Conservation (phyloP, 2,888 invertebrate species). For the Craniophora ligustri region DNA sequence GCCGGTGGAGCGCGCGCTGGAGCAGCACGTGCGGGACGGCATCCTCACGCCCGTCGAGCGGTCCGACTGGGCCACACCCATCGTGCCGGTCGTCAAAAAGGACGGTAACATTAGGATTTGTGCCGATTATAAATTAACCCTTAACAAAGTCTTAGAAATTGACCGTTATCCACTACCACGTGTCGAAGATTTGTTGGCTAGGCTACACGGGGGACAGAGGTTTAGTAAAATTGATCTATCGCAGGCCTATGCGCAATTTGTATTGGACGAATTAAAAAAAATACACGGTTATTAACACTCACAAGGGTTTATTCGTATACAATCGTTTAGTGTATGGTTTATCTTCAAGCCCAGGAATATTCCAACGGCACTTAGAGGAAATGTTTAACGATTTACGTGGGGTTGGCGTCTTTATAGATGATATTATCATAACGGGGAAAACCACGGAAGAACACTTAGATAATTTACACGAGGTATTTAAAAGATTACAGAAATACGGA, state of each 20-base stretch:
- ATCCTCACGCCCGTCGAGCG: slow-evolving; percentile 44
- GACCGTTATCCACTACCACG: background rate
- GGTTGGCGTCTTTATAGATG: background rate
- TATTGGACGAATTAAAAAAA: background rate
- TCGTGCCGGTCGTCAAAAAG: slow-evolving; percentile 11
- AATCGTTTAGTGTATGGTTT: background rate
- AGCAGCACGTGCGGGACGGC: slow-evolving; percentile 37
- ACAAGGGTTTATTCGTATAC: background rate
- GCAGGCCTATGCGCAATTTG: background rate
- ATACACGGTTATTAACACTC: background rate
- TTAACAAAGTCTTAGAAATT: background rate
- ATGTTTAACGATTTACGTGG: background rate
- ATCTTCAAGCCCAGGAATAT: background rate
- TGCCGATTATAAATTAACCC: background rate
- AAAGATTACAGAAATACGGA: background rate
- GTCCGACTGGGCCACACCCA: slow-evolving; percentile 54
- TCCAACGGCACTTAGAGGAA: background rate
- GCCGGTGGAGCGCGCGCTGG: slow-evolving; percentile 41
- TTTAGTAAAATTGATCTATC: background rate
- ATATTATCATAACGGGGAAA: background rate
- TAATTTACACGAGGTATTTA: background rate
- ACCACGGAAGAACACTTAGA: background rate
- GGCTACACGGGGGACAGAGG: background rate
- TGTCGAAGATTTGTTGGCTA: background rate
- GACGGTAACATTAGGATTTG: background rate